A percentile compares a stretch with the other conserved stretches of the same genome.
phyloP scores from a whole-genome alignment of 2,113 vertebrate genomes.

The Acanthisitta chloris region DNA sequence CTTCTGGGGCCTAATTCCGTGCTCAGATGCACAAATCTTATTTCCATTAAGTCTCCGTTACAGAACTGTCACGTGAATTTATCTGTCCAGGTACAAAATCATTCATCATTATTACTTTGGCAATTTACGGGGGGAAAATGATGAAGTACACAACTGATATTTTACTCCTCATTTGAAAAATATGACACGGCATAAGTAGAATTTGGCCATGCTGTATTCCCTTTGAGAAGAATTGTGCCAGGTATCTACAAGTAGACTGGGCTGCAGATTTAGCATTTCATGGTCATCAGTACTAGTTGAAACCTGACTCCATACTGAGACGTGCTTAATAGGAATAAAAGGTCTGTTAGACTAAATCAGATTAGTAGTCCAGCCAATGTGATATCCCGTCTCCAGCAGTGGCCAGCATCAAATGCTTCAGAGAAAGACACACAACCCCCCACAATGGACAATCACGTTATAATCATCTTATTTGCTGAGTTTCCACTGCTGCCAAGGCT shows the following conservation, averaged over 20 bases:
- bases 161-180: not conserved
- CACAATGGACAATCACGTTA: not conserved
- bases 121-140: not conserved
- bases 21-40: not conserved
- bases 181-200: not conserved
- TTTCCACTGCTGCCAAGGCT: not conserved
- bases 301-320: conserved; percentile 22
- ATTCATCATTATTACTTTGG: not conserved
- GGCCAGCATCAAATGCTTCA: conserved; percentile 9
- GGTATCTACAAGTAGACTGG: not conserved
- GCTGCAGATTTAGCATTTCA: not conserved
- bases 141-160: not conserved
- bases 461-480: not conserved
- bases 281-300: conserved; percentile 14
- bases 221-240: not conserved
- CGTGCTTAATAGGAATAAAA: conserved; percentile 28
- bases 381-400: conserved; percentile 38
- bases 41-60: not conserved
- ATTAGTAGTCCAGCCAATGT: conserved; percentile 39
- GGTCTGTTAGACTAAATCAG: conserved; percentile 51
- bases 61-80: not conserved
- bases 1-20: not conserved
- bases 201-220: not conserved
- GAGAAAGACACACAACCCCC: not conserved
- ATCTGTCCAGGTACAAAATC: not conserved